Evolutionary conservation across 2,797 vertebrate species (phyloP), one percentile per base, ranked within the genome.

Genomic region (Hyperoplus immaculatus): DNA sequence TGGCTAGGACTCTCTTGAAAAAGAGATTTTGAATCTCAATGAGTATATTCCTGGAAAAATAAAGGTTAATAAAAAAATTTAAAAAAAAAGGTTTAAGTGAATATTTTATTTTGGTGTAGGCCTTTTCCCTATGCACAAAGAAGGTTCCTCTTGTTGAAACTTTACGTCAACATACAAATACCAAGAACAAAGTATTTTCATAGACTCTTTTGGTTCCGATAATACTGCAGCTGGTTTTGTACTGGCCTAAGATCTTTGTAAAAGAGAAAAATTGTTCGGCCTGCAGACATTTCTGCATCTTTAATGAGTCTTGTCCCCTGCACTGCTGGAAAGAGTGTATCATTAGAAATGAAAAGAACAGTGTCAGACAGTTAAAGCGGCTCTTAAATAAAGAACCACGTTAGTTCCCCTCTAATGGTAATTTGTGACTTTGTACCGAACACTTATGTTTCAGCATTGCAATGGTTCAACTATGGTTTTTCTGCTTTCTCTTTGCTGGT

Each of bases 211-310:
- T 39, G 5, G 15, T 69, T 53, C 18, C 53, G 64, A 8, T 70
- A 80, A 76, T 53, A 49, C 50, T 72, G 49, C 64, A 67, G 68
- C 29, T 18, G 46, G 11, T 38, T 65, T 76, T 86, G 56, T 38
- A 69, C 56, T 76, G 67, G 55, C 82, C 70, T 77, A 50, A 76
- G 81, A 77, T 64, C 53, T 72, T 42, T 57, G 67, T 36, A 76
- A 81, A 81, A 11, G 51, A 75, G 63, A 80, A 62, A 78, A 88
- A 76, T 15, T n/a, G 58, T 82, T 80, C 61, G 66, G 62, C 78
- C 60, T 62, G 69, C 81, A 78, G 74, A 85, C 77, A 69, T 85
- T 79, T 87, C 69, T 89, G 55, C 79, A 87, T 87, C 67, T 91
- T 89, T 87, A 85, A 88, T 87, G 65, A 82, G 12, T 47, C 73